A percentile compares a stretch with the other conserved stretches of the same genome.
These are phyloP conservation scores for Sander vitreus DNA, from an alignment of 2,113 vertebrate genomes.

Conservation along the genomic window DNA sequence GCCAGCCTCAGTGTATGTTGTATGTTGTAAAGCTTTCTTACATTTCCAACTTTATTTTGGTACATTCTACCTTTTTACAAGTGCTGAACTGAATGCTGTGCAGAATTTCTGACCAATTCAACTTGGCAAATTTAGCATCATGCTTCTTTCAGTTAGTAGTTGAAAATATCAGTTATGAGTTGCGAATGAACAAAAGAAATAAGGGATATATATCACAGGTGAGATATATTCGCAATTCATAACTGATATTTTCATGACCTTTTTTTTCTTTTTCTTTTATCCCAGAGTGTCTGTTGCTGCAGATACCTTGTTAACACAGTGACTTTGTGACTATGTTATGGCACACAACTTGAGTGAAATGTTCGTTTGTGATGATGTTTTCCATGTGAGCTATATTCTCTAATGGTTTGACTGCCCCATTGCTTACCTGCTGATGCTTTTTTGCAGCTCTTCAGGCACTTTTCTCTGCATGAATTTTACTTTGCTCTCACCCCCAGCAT, in stretches of 20 bases:
- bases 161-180: neutral
- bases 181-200: neutral
- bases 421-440: slow-evolving; percentile 13
- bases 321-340: neutral
- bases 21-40: neutral
- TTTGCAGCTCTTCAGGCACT: slow-evolving; percentile 1
- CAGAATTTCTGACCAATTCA: neutral
- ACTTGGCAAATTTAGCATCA: neutral
- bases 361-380: neutral
- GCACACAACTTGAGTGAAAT: neutral
- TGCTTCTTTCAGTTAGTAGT: slow-evolving; percentile 10
- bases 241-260: no score
- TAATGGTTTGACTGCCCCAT: neutral
- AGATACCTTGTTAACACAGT: neutral
- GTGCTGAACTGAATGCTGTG: neutral
- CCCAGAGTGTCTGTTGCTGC: neutral
- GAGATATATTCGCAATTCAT: no score
- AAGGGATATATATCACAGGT: no score
- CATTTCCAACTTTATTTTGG: slow-evolving; percentile 21
- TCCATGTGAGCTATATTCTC: neutral
- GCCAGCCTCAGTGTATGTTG: slow-evolving; percentile 7
- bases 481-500: slow-evolving; percentile 31
- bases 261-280: no score
- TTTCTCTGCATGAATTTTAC: slow-evolving; percentile 8
- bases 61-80: neutral